Base-by-base conservation (phyloP, 2,888 invertebrate species). In the Clostera curtula region DNA sequence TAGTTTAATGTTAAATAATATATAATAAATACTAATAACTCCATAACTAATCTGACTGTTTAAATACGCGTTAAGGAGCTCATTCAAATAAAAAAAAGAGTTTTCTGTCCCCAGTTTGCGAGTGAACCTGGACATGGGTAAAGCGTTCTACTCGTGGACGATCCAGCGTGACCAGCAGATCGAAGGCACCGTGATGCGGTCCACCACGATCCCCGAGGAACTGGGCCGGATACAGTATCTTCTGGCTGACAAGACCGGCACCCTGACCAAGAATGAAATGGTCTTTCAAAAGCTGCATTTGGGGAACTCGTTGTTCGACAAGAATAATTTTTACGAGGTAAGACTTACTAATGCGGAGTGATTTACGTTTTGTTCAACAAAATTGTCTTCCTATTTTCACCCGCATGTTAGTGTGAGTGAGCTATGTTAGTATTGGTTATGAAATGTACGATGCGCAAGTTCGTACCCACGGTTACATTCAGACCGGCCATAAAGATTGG, bases 121-220 rank as follows among this genome's bases (percentile, higher is more conserved):
- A 39, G 98, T 99, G 1, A 99, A 99, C 80, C 86, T 99, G 48
- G 99, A 99, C 60, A 96, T 99, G 95, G 98, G 98, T 1, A 99
- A 99, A 79, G 93, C 94, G 0, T 97, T 93, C 64, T 99, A 98
- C 73, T 96, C 98, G 0, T 98, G 96, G 93, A 91, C 94, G 46
- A 98, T 99, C 53, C 96, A 97, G 57, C 88, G 93, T 31, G 99
- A 99, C 79, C 90, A 93, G 28, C 89, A 93, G 49, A 97, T 99
- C 45, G 90, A 91, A 37, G 97, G 96, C 12, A 97, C 98, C 0
- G 96, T 97, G 5, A 98, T 98, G 35, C 87, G 99, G 4, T 97
- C 97, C 28, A 98, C 98, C 2, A 99, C 98, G 2, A 99, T 99
- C 45, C 97, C 99, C 0, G 99, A 99, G 77, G 99, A 99, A 76